Evolutionary conservation across 2,797 vertebrate species (phyloP), one percentile per base, ranked within the genome.

Genomic region (Aratinga solstitialis): DNA sequence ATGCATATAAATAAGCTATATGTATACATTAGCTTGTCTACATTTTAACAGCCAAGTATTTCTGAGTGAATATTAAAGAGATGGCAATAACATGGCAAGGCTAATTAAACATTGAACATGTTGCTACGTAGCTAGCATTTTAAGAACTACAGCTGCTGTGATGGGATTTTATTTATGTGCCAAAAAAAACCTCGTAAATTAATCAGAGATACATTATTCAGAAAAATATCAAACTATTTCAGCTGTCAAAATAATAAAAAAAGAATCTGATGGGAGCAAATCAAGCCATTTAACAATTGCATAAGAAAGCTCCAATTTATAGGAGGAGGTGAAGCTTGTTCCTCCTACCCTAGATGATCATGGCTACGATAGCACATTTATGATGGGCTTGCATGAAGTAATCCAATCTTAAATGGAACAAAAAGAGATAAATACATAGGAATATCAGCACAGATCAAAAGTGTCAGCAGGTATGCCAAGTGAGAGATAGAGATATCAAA

Each of bases 31-130:
- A 90, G 58, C 65, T 87, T 90, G 72, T 77, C 84, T 76, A 45
- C 69, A 63, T 75, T 94, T 88, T 56, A 94, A 62, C 63, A 85
- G 84, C 36, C 85, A 90, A 87, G 63, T 71, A 86, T 45, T 89
- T 93, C 75, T 80, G 38, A 89, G 56, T 88, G 91, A 95, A 93
- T 91, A 94, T 94, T 94, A 94, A 96, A 88, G 66, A 84, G 83
- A 94, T 89, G 67, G n/a, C 93, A 95, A 94, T 90, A 77, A 59
- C 71, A 75, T 27, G 40, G 76, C 86, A 88, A 59, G 73, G 69
- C 62, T 97, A 96, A 95, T 96, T 95, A 93, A 90, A 87, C 92
- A 94, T 68, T 88, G 85, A 93, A 53, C 23, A 74, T n/a, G 43
- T 51, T 88, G 75, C 90, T 91, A 38, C 53, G 72, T 75, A 94